Evolutionary conservation across 2,797 vertebrate genomes (phyloP).

Genomic region (Anniella stebbinsi): DNA sequence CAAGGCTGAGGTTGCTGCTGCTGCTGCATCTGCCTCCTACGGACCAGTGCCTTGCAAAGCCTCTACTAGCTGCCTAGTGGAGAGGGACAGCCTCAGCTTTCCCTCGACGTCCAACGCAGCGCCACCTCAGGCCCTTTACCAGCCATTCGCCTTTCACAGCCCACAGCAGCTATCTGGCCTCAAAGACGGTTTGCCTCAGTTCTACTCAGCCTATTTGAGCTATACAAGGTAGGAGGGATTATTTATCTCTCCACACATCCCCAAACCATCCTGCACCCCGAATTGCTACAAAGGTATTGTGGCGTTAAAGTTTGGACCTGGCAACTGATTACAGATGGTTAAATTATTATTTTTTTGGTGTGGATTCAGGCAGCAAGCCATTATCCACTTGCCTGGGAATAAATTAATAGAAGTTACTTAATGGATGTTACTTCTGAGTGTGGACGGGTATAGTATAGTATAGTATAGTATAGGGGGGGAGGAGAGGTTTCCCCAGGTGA

Average conservation of each 20-base stretch:
- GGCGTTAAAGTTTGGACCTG: too few species aligned
- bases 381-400: not conserved
- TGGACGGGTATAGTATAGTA: too few species aligned
- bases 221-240: slow-evolving; percentile 76
- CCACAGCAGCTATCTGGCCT: slow-evolving; percentile 75
- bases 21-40: slow-evolving; percentile 47
- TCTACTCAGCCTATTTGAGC: slow-evolving; percentile 78
- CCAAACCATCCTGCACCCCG: too few species aligned
- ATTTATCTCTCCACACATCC: too few species aligned
- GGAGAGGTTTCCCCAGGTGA: too few species aligned
- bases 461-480: too few species aligned
- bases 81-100: slow-evolving; percentile 69
- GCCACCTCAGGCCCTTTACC: slow-evolving; percentile 68
- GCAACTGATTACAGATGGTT: not conserved
- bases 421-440: not conserved
- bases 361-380: not conserved
- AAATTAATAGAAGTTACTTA: not conserved
- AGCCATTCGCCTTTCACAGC: slow-evolving; percentile 72
- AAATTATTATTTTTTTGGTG: too few species aligned
- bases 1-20: slow-evolving; percentile 70
- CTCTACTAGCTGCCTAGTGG: slow-evolving; percentile 50
- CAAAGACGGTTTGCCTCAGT: slow-evolving; percentile 76
- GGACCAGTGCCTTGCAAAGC: slow-evolving; percentile 59
- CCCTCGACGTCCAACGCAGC: slow-evolving; percentile 54
- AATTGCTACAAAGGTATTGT: too few species aligned